Conservation (phyloP, 2,888 invertebrate genomes). For the Callyntrura sp. region DNA sequence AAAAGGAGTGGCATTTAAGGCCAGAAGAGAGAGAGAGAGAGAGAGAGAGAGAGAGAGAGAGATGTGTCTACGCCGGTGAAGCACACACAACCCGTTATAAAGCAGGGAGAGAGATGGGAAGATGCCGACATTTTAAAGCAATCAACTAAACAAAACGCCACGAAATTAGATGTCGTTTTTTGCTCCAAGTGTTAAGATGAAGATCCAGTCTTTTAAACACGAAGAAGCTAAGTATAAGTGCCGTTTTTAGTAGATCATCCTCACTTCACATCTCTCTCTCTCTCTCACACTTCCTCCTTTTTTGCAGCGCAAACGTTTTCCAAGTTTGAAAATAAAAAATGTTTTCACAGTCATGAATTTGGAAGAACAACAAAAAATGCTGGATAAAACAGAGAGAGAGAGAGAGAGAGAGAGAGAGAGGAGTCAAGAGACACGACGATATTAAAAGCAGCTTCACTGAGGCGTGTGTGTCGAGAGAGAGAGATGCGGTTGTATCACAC, state of each 20-base stretch:
- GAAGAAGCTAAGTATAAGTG: conserved; percentile 3
- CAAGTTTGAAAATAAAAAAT: conserved; percentile 30
- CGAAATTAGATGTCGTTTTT: background rate
- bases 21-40: too few species aligned
- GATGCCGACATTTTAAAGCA: background rate
- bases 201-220: conserved; percentile 28
- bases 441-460: conserved; percentile 14
- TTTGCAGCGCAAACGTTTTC: conserved; percentile 1
- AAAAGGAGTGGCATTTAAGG: too few species aligned
- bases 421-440: background rate
- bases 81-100: background rate
- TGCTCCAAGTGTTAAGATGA: background rate
- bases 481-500: too few species aligned
- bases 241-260: background rate
- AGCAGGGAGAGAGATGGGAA: background rate
- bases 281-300: conserved; percentile 26
- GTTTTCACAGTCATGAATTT: conserved; percentile 39
- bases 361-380: conserved; percentile 8
- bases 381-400: too few species aligned
- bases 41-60: too few species aligned
- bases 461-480: too few species aligned
- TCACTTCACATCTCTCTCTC: too few species aligned
- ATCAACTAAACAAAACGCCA: background rate
- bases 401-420: too few species aligned
- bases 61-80: background rate